Conservation (phyloP, 2,113 vertebrate genomes). For the Lonchura striata region DNA sequence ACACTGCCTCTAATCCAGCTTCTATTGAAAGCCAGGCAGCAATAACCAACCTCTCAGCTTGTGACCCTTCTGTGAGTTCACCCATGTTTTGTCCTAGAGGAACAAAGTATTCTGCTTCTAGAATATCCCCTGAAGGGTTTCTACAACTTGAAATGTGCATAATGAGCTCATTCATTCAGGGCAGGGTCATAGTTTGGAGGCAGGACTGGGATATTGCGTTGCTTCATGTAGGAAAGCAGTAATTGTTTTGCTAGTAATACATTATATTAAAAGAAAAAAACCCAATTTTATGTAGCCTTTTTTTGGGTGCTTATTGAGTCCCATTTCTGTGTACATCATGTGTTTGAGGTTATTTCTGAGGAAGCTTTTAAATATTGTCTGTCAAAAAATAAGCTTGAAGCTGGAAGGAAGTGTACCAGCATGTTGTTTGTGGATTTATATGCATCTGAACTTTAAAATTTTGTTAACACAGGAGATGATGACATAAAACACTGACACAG, state of each 20-base stretch:
- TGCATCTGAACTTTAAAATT: neutral
- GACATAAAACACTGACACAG: neutral
- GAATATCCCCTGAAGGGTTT: neutral
- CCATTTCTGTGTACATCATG: neutral
- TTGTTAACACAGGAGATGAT: neutral
- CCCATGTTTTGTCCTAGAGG: neutral
- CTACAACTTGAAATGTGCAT: neutral
- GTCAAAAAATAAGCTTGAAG: neutral
- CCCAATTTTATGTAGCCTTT: neutral
- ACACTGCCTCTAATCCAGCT: neutral
- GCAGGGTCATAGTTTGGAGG: neutral
- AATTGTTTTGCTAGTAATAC: neutral
- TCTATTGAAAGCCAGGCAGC: neutral
- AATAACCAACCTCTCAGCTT: neutral
- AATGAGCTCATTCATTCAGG: neutral
- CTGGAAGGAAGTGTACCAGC: neutral
- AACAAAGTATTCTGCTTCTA: neutral
- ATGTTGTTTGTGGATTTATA: neutral
- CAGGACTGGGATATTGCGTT: neutral
- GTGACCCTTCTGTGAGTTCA: neutral
- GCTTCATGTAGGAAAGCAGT: neutral
- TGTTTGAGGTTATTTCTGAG: neutral
- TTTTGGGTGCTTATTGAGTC: neutral
- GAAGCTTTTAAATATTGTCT: neutral
- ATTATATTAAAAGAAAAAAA: neutral